phyloP scores from a whole-genome alignment of 2,113 vertebrate genomes.

The Oncorhynchus masou region DNA sequence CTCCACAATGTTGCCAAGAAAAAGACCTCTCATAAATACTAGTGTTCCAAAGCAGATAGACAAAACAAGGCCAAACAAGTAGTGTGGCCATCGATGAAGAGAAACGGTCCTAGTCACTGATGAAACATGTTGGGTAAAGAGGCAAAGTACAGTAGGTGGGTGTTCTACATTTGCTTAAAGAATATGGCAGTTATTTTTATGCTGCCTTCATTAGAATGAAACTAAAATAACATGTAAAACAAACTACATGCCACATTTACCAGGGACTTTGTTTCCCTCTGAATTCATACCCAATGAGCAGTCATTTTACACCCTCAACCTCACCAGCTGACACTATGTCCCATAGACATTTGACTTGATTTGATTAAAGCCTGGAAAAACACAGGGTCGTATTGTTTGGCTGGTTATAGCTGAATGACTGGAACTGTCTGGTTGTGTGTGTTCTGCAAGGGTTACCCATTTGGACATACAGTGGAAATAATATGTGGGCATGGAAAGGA shows the following conservation, averaged over 20 bases:
- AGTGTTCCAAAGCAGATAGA: conserved; percentile 44
- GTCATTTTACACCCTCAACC: neutral
- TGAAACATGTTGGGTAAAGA: neutral
- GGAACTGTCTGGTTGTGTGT: neutral
- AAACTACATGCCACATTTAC: neutral
- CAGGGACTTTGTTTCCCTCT: neutral
- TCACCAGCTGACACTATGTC: neutral
- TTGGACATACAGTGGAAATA: neutral
- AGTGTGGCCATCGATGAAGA: conserved; percentile 46
- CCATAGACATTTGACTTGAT: neutral
- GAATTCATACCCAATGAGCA: neutral
- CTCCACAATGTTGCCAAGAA: conserved; percentile 38
- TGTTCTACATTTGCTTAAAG: neutral
- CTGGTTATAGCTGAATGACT: neutral
- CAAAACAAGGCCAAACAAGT: conserved; percentile 32
- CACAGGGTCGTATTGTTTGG: conserved; percentile 4
- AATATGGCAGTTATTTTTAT: neutral
- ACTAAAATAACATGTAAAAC: neutral
- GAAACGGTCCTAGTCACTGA: conserved; percentile 17
- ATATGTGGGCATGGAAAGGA: neutral
- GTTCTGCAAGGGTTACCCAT: neutral
- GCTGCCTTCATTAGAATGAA: neutral
- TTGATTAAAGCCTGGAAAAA: neutral
- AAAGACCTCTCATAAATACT: conserved; percentile 8
- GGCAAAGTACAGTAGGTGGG: neutral